These are phyloP conservation scores for Alviniconcha strummeri DNA, from an alignment of 2,888 invertebrate genomes.

Conservation along the genomic window DNA sequence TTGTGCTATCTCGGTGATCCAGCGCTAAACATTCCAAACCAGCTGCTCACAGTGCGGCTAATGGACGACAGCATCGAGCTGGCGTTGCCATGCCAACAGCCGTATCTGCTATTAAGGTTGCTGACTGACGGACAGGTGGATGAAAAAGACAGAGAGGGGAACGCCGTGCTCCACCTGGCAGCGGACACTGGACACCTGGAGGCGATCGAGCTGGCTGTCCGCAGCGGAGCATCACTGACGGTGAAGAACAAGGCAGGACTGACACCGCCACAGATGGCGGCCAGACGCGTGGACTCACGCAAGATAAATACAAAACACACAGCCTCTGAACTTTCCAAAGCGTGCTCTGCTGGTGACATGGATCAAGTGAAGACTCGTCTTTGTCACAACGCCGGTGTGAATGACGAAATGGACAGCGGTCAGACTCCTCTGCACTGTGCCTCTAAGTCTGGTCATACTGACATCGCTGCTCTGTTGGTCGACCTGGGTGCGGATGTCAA, in stretches of 20 bases:
- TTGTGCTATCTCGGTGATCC: not conserved
- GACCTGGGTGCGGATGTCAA: slow-evolving; percentile 56
- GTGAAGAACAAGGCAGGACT: slow-evolving; percentile 5
- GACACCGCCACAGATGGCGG: slow-evolving; percentile 13
- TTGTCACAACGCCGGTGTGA: not conserved
- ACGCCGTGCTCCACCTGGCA: slow-evolving; percentile 6
- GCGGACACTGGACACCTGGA: not conserved
- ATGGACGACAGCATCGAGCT: not conserved
- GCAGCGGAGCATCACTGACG: slow-evolving; percentile 6
- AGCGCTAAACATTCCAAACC: not conserved
- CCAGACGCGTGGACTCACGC: not conserved
- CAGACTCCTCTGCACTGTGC: slow-evolving; percentile 18
- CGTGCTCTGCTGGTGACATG: too few species aligned
- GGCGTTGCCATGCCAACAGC: not conserved
- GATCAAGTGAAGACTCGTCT: not conserved
- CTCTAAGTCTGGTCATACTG: slow-evolving; percentile 22
- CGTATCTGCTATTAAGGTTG: slow-evolving; percentile 18
- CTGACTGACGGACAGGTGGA: not conserved
- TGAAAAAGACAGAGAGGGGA: not conserved
- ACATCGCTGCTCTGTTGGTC: slow-evolving; percentile 50
- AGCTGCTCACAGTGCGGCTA: not conserved
- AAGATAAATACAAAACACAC: not conserved
- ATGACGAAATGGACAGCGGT: not conserved
- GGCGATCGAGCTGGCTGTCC: not conserved
- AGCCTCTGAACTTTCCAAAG: too few species aligned